Conservation (phyloP, 2,888 invertebrate genomes). For the Vannuccia rotundouncinata region DNA sequence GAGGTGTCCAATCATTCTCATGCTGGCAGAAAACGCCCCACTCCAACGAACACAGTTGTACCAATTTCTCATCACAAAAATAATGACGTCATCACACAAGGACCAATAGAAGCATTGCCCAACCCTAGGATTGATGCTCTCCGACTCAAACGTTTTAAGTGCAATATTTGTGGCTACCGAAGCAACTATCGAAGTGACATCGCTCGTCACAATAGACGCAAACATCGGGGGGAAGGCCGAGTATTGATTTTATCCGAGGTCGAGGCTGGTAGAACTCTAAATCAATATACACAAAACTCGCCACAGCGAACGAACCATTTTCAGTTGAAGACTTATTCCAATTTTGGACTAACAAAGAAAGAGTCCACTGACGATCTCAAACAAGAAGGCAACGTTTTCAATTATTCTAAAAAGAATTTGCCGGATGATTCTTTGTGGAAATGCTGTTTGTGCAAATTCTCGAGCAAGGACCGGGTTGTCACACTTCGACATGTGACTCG, state of each 20-base stretch:
- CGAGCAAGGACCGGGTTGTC: not conserved
- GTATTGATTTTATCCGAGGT: conserved; percentile 44
- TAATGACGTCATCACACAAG: not conserved
- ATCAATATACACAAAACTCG: conserved; percentile 31
- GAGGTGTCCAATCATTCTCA: not conserved
- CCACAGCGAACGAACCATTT: conserved; percentile 21
- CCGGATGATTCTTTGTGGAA: conserved; percentile 1
- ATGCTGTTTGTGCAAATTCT: conserved; percentile 27
- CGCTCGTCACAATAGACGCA: conserved; percentile 76
- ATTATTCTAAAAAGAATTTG: not conserved
- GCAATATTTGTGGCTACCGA: conserved; percentile 83
- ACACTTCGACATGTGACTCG: conserved; percentile 16
- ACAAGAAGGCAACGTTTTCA: not conserved
- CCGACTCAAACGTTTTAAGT: conserved; percentile 73
- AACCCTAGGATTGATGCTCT: conserved; percentile 37
- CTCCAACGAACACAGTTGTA: not conserved
- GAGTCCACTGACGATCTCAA: not conserved
- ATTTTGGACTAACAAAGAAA: not conserved
- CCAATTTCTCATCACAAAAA: not conserved
- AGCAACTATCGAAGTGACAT: conserved; percentile 96
- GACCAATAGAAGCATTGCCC: not conserved
- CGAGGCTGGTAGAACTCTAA: conserved; percentile 41
- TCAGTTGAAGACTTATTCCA: not conserved
- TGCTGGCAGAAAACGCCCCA: not conserved
- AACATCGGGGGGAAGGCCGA: conserved; percentile 44